Base-by-base conservation (phyloP, 2,113 vertebrate species). In the Glareola pratincola region DNA sequence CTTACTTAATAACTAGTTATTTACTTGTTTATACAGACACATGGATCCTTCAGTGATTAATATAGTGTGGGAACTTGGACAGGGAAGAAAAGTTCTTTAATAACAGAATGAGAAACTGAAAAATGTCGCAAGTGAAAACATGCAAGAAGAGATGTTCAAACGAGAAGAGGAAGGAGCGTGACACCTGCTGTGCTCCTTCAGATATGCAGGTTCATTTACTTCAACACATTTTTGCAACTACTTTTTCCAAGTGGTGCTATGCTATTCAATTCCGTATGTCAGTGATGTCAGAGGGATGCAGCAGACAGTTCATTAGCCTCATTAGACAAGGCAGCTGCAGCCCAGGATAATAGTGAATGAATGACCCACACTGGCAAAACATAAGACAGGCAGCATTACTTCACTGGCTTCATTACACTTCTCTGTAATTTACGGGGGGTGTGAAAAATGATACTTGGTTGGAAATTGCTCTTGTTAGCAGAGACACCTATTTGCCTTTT, bases 281-380 rank as follows among this genome's bases (percentile, higher is more conserved):
- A 72, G 79, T 39, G 78, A 85, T 54, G 76, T 67, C 83, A 86
- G 86, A 88, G 57, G 64, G 30, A 81, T 71, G 18, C 3, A 83
- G 76, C 1, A 5, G 66, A 39, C 83, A 85, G 69, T 88, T 97
- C 78, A 74, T 97, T 92, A 94, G 45, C 50, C 87, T 95, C 71
- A 68, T 91, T 96, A 78, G 39, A 53, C 27, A 53, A 53, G 68
- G 85, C 94, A 96, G 63, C 90, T 92, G 75, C 85, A 92, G 81
- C 69, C 37, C 66, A 51, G 67, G 66, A 56, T 92, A 90, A 82
- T 14, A 34, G 50, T 47, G 36, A 50, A 41, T 37, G 87, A 79
- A 80, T 95, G 85, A 93, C 62, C 93, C 36, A 21, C 12, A 4
- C 23, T 86, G 68, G 51, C 76, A 82, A 86, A 85, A 73, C 63